Evolutionary conservation across 2,888 invertebrate species (phyloP).

Genomic region (Cactoblastis cactorum): DNA sequence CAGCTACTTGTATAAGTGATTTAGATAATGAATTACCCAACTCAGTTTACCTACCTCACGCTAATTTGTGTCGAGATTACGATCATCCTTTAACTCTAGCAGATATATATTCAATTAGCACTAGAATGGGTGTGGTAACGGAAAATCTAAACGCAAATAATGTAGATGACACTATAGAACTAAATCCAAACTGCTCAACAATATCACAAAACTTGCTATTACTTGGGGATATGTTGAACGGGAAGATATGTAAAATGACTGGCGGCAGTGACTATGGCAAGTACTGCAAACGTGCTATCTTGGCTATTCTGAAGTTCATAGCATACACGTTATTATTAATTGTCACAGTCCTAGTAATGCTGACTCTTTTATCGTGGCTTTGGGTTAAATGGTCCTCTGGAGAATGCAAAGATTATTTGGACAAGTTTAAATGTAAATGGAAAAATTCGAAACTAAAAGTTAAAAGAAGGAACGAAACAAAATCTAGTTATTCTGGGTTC

Average conservation of each 20-base stretch:
- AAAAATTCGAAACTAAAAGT: constrained; percentile 13
- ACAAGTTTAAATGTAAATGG: constrained; percentile 23
- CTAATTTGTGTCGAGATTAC: constrained; percentile 52
- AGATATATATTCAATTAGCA: constrained; percentile 53
- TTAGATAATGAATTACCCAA: constrained; percentile 41
- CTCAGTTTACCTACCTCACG: constrained; percentile 43
- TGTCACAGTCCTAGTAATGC: constrained; percentile 35
- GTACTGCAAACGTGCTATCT: constrained; percentile 38
- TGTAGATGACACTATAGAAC: constrained; percentile 25
- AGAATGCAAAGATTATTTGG: constrained; percentile 6
- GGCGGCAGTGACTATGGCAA: constrained; percentile 34
- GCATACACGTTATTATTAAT: constrained; percentile 34
- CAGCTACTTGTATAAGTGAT: constrained; percentile 38
- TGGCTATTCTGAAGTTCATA: constrained; percentile 40
- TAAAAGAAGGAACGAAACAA: neutral
- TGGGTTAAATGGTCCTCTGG: constrained; percentile 15
- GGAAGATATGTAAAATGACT: constrained; percentile 40
- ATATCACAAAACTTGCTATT: constrained; percentile 57
- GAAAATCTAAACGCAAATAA: constrained; percentile 20
- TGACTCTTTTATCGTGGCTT: constrained; percentile 32
- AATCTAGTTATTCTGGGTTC: constrained; percentile 9
- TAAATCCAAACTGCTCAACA: constrained; percentile 53
- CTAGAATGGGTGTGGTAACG: constrained; percentile 43
- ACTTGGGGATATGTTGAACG: constrained; percentile 46
- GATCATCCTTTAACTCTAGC: constrained; percentile 40